phyloP scores from a whole-genome alignment of 2,888 invertebrate species.

The Galerucella pusilla region DNA sequence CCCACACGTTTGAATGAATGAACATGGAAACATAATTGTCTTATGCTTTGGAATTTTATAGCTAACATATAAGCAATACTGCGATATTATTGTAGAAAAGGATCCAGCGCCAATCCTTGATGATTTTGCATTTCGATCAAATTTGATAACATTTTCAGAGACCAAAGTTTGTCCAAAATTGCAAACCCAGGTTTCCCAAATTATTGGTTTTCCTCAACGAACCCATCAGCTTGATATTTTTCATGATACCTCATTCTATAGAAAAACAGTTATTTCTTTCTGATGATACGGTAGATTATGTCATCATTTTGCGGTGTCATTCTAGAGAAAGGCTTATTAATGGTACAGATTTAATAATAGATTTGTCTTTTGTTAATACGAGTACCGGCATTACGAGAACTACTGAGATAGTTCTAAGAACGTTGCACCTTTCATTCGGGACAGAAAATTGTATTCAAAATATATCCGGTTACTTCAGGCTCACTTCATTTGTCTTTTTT shows the following conservation, averaged over 20 bases:
- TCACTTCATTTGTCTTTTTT: too few species aligned
- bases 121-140: too few species aligned
- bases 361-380: background rate
- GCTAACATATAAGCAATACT: too few species aligned
- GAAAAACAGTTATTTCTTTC: background rate
- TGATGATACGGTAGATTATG: background rate
- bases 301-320: conserved; percentile 14
- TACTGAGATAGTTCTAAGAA: background rate
- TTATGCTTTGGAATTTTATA: too few species aligned
- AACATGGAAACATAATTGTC: too few species aligned
- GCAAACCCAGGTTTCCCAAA: background rate
- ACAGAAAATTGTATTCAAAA: background rate
- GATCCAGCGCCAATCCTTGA: too few species aligned
- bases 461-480: too few species aligned
- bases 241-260: background rate
- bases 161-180: too few species aligned
- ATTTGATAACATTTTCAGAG: too few species aligned
- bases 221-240: background rate
- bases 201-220: background rate
- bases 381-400: background rate
- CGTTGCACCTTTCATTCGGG: background rate
- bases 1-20: too few species aligned
- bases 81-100: too few species aligned
- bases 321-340: conserved; percentile 9
- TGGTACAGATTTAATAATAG: conserved; percentile 13